Evolutionary conservation across 2,113 vertebrate genomes (phyloP), one percentile per base, ranked within the genome.

Genomic region (Callipepla squamata): DNA sequence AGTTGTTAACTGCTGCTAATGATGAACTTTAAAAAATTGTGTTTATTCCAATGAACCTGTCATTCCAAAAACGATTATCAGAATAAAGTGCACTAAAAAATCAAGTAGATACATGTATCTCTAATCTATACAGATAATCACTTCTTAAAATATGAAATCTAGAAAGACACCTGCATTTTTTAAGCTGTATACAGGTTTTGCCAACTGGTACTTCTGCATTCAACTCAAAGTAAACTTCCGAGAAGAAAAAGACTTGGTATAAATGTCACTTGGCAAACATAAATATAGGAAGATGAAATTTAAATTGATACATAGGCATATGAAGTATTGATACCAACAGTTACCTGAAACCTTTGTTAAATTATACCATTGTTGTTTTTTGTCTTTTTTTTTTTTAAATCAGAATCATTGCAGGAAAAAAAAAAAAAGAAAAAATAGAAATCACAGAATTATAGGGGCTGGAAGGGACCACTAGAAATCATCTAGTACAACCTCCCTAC

Each of bases 81-180:
- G 62, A 89, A 68, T 61, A 58, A 81, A 76, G 23, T 69, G 30
- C 22, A 59, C 61, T 87, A 89, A 80, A 36, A 92, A 87, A 91
- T 85, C 47, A 69, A 84, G 63, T 18, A 91, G 85, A 87, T 78
- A 72, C 38, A 79, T 61, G n/a, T 66, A 68, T 77, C 44, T 75
- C 38, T 87, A 91, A 94, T 95, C 91, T 77, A 91, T 85, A 80
- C 21, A 94, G 80, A 81, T 80, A 87, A 88, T 15, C 17, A 93
- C 40, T 84, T 80, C 84, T 91, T 95, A 85, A 94, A 94, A 96
- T 67, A 75, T 79, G 90, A 93, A 92, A 89, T 95, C 87, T 40
- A 73, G 78, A 89, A 58, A 66, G 76, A 63, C 51, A 92, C 36
- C 70, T 68, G 77, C 42, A 73, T 66, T 94, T 90, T 89, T 85